phyloP scores from a whole-genome alignment of 2,113 vertebrate species.

The Carassius carassius region DNA sequence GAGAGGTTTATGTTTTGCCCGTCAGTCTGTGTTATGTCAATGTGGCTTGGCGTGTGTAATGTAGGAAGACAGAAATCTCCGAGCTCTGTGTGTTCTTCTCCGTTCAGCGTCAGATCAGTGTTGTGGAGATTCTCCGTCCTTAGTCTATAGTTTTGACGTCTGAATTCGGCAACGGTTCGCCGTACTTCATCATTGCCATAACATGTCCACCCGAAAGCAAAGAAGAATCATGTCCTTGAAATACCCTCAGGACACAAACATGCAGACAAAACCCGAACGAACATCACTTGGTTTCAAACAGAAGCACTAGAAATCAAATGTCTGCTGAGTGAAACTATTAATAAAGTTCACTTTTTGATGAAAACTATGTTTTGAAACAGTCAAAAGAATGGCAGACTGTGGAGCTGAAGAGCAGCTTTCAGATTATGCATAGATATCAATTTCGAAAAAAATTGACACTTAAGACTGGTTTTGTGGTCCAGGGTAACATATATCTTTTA shows the following conservation, averaged over 20 bases:
- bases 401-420: background rate
- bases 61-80: background rate
- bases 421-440: too few relatives aligned
- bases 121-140: slow-evolving; percentile 24
- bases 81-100: background rate
- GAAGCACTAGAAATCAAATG: background rate
- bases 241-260: slow-evolving; percentile 14
- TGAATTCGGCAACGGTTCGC: background rate
- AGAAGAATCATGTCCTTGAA: slow-evolving; percentile 9
- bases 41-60: slow-evolving; percentile 18
- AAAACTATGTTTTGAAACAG: slow-evolving; percentile 28
- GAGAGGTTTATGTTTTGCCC: slow-evolving; percentile 32
- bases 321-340: slow-evolving; percentile 11
- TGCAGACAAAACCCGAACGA: background rate
- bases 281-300: background rate
- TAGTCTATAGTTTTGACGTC: slow-evolving; percentile 20
- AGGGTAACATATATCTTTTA: too few relatives aligned
- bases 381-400: slow-evolving; percentile 11
- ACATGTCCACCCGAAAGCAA: slow-evolving; percentile 27
- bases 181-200: slow-evolving; percentile 33
- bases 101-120: background rate
- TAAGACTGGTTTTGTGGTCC: too few relatives aligned
- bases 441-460: too few relatives aligned
- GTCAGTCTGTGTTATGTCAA: slow-evolving; percentile 46
- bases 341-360: slow-evolving; percentile 24